Evolutionary conservation across 1,140 invertebrate genomes (phyloP), one percentile per base, ranked within the genome.

Genomic region (Eciton burchellii): DNA sequence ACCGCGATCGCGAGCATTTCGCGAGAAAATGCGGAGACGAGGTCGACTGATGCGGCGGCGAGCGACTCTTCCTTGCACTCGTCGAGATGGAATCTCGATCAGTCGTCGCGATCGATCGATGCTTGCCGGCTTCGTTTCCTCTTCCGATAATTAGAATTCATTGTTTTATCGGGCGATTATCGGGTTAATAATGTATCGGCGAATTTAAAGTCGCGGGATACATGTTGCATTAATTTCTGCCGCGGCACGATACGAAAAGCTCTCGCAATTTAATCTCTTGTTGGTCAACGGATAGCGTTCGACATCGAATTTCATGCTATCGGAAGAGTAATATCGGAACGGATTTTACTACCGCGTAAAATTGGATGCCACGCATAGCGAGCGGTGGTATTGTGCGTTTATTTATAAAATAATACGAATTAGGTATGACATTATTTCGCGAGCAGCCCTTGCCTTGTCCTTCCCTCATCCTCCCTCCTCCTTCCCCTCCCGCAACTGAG

Each of bases 221-320:
- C n/a, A 57, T 70, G 70, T 79, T 79, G 74, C 52, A 68, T 79
- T 79, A 79, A 79, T 68, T 56, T 57, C 74, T 14, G 63, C 43
- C 43, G 49, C 45, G 56, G 52, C 35, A 16, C n/a, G 68, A 45
- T 57, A 79, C 43, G 74, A 70, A 79, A 79, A 79, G 74, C 74
- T 79, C 70, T 70, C 56, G 74, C 74, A 79, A 79, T 79, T 79
- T 79, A 79, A 79, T 79, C 63, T 79, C 63, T 79, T 79, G 74
- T 79, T 49, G 63, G 74, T 57, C 74, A 79, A 79, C 49, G 74
- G 49, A 79, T 57, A 79, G 49, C 49, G 63, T 68, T 70, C 35
- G 74, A 79, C 74, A 70, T 79, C 74, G 35, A 79, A 63, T 79
- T 79, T 57, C 49, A 79, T 54, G 35, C 62, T 77, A 68, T 70